Evolutionary conservation across 1,140 invertebrate genomes (phyloP).

Genomic region (Caenorhabditis brenneri): DNA sequence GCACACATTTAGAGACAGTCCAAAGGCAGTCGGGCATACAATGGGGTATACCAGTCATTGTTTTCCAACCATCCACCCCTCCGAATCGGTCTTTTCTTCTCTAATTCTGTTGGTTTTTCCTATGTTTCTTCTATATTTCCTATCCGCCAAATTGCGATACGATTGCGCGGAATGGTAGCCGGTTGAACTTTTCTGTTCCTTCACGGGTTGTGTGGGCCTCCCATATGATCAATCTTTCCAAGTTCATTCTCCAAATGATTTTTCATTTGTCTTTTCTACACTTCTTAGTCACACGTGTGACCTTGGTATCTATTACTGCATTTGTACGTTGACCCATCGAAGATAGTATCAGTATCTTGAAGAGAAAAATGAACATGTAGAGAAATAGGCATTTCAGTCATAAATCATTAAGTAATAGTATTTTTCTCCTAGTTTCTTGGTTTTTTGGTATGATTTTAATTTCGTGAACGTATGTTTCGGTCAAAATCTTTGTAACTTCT

Average conservation of each 20-base stretch:
- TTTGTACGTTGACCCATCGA: neutral
- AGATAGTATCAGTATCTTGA: neutral
- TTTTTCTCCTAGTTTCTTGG: too few relatives aligned
- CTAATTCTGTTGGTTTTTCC: conserved; percentile 2
- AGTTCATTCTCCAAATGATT: conserved; percentile 18
- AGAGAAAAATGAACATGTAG: neutral
- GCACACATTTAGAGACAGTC: neutral
- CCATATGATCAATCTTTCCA: neutral
- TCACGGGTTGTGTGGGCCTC: neutral
- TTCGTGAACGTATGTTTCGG: too few relatives aligned
- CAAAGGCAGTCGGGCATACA: conserved; percentile 17
- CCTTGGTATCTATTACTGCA: neutral
- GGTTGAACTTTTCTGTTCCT: conserved; percentile 29
- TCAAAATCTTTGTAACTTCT: too few relatives aligned
- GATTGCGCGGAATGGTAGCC: conserved; percentile 22
- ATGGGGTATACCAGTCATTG: neutral
- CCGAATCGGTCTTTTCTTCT: neutral
- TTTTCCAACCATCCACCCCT: neutral
- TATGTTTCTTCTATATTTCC: neutral
- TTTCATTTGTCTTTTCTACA: neutral
- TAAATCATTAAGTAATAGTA: too few relatives aligned
- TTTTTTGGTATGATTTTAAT: too few relatives aligned
- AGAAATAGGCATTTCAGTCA: too few relatives aligned
- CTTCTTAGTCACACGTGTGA: neutral
- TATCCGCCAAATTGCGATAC: conserved; percentile 4